Conservation (phyloP, 2,113 vertebrate genomes). For the Onychostruthus taczanowskii region DNA sequence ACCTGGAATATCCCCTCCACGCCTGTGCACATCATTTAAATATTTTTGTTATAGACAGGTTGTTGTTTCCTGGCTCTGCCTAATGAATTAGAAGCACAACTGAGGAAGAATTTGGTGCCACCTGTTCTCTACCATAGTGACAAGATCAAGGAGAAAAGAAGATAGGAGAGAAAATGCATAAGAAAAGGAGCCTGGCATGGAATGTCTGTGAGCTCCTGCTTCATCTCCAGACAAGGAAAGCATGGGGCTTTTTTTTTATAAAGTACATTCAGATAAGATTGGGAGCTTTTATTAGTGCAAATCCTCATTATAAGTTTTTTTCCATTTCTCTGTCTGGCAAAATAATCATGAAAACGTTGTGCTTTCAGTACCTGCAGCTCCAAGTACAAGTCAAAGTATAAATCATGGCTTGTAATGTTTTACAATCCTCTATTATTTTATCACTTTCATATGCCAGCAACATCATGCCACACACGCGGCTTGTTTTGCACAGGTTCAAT, state of each 20-base stretch:
- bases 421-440: constrained; percentile 20
- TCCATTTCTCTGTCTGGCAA: neutral
- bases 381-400: neutral
- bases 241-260: neutral
- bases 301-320: neutral
- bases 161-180: neutral
- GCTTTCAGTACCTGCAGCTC: neutral
- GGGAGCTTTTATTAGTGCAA: neutral
- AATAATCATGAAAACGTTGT: neutral
- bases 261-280: neutral
- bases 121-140: neutral
- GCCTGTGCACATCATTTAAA: neutral
- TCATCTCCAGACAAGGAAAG: neutral
- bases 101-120: neutral
- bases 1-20: neutral
- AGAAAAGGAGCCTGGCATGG: neutral
- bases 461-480: neutral
- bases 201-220: neutral
- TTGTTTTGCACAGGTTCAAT: neutral
- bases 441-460: neutral
- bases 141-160: neutral
- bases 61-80: neutral
- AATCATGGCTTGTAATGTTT: neutral
- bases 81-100: neutral
- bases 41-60: neutral